Percentiles rank a stretch among this genome's conserved stretches.
phyloP scores from a whole-genome alignment of 2,888 invertebrate genomes.

The Branchipolynoe longqiensis region DNA sequence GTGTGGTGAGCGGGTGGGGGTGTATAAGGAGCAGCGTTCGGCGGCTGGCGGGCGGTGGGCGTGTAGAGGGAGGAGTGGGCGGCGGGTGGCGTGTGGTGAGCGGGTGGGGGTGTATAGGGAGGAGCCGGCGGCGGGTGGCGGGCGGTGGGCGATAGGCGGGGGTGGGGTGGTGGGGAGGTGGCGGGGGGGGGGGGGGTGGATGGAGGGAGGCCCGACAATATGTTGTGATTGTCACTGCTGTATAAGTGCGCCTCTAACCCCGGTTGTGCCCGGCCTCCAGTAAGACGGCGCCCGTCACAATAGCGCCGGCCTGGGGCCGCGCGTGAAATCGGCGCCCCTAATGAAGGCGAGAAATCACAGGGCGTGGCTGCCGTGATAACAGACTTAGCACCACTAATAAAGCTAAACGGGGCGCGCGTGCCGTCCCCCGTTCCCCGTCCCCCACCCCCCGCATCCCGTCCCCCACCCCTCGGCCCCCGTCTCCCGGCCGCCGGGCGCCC shows the following conservation, averaged over 20 bases:
- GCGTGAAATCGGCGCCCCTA: conserved; percentile 42
- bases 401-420: conserved; percentile 50
- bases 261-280: neutral
- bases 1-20: too few relatives aligned
- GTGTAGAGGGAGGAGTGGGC: too few relatives aligned
- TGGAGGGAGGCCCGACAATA: conserved; percentile 44
- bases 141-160: too few relatives aligned
- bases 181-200: too few relatives aligned
- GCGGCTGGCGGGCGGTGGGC: too few relatives aligned
- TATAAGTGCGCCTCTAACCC: conserved; percentile 42
- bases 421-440: neutral
- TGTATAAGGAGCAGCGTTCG: too few relatives aligned
- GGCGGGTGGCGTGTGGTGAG: too few relatives aligned
- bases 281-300: conserved; percentile 40
- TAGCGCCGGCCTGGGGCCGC: neutral
- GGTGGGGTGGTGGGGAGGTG: too few relatives aligned
- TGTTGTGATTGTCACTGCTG: conserved; percentile 18
- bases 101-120: too few relatives aligned
- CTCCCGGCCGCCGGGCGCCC: neutral
- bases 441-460: too few relatives aligned
- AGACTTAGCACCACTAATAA: conserved; percentile 41
- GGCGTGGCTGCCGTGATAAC: conserved; percentile 37
- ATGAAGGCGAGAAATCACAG: conserved; percentile 54
- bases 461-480: neutral
- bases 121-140: too few relatives aligned